Evolutionary conservation across 2,888 invertebrate species (phyloP), one percentile per base, ranked within the genome.

Genomic region (Drosophila flavopinicola): DNA sequence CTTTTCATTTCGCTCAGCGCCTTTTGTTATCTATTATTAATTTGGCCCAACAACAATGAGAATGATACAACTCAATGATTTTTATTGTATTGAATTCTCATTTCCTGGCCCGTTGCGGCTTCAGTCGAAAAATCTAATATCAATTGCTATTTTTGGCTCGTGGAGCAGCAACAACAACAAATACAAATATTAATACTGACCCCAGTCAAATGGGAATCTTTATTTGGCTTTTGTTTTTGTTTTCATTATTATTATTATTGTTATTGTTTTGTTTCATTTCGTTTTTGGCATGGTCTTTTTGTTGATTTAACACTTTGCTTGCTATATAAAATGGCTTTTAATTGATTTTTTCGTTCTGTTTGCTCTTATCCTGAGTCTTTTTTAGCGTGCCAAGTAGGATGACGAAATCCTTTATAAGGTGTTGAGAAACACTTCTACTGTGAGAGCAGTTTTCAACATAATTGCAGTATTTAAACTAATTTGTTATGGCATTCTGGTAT

Each of bases 11-110:
- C 39, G 15, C 15, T 59, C 15, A 53, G 47, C 52, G 53, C 65
- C 59, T n/a, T 72, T 83, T 84, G 69, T 78, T 73, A 78, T 73
- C 75, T 65, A 66, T 76, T 84, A 80, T 84, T 80, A 72, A 80
- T 72, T 79, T 68, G 45, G 23, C 53, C 53, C 58, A 49, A 6
- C 27, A 49, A 44, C 7, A 29, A 33, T 27, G 66, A 51, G 42
- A 72, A 79, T 59, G 60, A 54, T 60, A 74, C 74, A 69, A 59
- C 42, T 73, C 66, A 72, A 75, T 73, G 73, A 68, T 51, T 78
- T 82, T 85, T 70, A 75, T 75, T 78, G 68, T 78, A 78, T 79
- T 69, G 79, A 79, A 79, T 78, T 71, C 83, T 71, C 70, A 78
- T 67, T 78, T 83, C 68, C 75, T 79, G 68, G 33, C 47, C 35